Base-by-base conservation (phyloP, 2,888 invertebrate species). In the Leptopterna dolabrata region DNA sequence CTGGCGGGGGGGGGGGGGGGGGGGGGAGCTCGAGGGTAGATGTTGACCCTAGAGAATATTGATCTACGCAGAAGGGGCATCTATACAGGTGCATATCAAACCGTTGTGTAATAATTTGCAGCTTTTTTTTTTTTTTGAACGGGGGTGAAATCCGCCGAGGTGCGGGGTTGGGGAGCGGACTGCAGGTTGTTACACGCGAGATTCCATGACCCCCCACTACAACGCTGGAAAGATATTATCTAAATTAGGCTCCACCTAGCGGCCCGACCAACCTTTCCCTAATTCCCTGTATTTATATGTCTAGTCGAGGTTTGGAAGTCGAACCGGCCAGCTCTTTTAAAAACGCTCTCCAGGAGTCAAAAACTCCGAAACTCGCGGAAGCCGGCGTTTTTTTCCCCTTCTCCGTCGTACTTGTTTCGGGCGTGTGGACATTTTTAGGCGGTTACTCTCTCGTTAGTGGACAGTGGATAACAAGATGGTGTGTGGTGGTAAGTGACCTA, bases 231-330 rank as follows among this genome's bases (percentile, higher is more conserved):
- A 73, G 88, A 88, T 88, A 88, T 88, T 88, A 88, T 88, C 88
- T 88, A 88, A 88, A 88, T 88, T 88, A 86, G 86, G 82, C 86
- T 47, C 78, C 19, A 29, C 84, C 29, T 55, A 19, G 55, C 63
- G 70, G 16, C 76, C 76, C 76, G 24, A 29, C 27, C 47, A 63
- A 30, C 86, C 78, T 41, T 87, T 88, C 81, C 88, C 87, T 87
- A 88, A 88, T 88, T 87, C 87, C 85, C 76, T 85, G 85, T 88
- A 88, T 88, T 88, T 88, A 88, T 87, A 87, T 85, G 87, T 88
- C 87, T 88, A 88, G 88, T 88, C 78, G 87, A 41, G 36, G 45
- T 41, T 82, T 30, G 70, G 86, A 87, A 45, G 73, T 63, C 88
- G 88, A 76, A 76, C 73, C 45, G 45, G 81, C 81, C 78, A 78